Base-by-base conservation (phyloP, 2,113 vertebrate species). In the Myotis brandtii region DNA sequence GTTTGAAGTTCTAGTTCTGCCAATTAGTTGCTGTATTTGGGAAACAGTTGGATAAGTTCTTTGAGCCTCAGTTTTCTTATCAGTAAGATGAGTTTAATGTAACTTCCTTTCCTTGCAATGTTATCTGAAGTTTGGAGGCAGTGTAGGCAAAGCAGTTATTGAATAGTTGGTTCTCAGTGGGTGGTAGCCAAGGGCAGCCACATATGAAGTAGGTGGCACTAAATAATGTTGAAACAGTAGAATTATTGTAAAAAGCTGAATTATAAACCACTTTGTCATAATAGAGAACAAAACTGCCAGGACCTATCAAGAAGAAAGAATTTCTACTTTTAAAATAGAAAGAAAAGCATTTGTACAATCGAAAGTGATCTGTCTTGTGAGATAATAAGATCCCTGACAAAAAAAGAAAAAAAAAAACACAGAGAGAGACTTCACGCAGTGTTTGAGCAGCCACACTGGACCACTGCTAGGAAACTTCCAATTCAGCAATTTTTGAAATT, bases 281-380 rank as follows among this genome's bases (percentile, higher is more conserved):
- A 86, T 17, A 70, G 54, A 86, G 40, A 96, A 56, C 14, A 23
- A 72, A 90, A 62, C 50, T 89, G 25, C 34, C 30, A 82, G 54
- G 30, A 72, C 52, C 43, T n/a, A 46, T 83, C 23, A 54, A 82
- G 73, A 89, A 86, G 14, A 32, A 86, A 73, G 5, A 12, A 76
- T 50, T 66, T 64, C 77, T 85, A 76, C 79, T 80, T 64, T 94
- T 79, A 89, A 92, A 90, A 52, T 64, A 17, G 14, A 86, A 27
- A 62, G 54, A 81, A 91, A 95, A 89, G 9, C 1, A 25, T 86
- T 91, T 80, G 86, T 79, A 83, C 48, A 50, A 50, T 80, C 73
- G 40, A 91, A 37, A 87, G 5, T 46, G 30, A 72, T 64, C 79
- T 86, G 32, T 86, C 7, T 89, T 89, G 13, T 5, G 13, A 92